Base-by-base conservation (phyloP, 2,888 invertebrate species). In the Ischnura elegans region DNA sequence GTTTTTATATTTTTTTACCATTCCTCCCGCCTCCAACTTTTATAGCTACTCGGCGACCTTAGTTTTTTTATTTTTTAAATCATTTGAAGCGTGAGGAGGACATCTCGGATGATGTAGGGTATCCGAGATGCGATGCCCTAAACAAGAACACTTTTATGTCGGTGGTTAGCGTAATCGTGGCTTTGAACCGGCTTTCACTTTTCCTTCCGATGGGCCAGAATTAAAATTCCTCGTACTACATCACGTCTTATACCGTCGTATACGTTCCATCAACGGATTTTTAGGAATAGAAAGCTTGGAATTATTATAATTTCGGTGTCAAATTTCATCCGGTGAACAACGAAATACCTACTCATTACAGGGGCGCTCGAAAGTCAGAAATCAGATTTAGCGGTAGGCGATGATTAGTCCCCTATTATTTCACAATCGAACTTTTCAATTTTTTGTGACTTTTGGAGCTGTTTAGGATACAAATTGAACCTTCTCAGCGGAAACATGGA, bases 51-150 rank as follows among this genome's bases (percentile, higher is more conserved):
- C 36, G 10, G n/a, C 13, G 21, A 36, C 29, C 76, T 36, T 16
- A 36, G 8, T 29, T 66, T 76, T 76, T n/a, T 61, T n/a, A 6
- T 51, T 61, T n/a, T 61, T n/a, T 61, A 61, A 61, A 61, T 76
- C 76, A 36, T 76, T 76, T 36, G 76, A 76, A 36, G 76, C 76
- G n/a, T n/a, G 76, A 36, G 76, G 66, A 55, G 66, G 47, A 47
- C 76, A 76, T 76, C 29, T 36, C 76, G 36, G 36, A 36, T 36
- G 36, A 76, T 16, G 25, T 8, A 36, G 29, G 76, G n/a, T 16
- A 76, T 76, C 10, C 76, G 13, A n/a, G n/a, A 76, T 76, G 3
- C 16, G 76, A 76, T 76, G 76, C 76, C 76, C 36, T 10, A 36
- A 51, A 36, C 76, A n/a, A 0, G 76, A 36, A 76, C 13, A n/a